Evolutionary conservation across 2,113 vertebrate species (phyloP), one percentile per base, ranked within the genome.

Genomic region (Connochaetes taurinus): DNA sequence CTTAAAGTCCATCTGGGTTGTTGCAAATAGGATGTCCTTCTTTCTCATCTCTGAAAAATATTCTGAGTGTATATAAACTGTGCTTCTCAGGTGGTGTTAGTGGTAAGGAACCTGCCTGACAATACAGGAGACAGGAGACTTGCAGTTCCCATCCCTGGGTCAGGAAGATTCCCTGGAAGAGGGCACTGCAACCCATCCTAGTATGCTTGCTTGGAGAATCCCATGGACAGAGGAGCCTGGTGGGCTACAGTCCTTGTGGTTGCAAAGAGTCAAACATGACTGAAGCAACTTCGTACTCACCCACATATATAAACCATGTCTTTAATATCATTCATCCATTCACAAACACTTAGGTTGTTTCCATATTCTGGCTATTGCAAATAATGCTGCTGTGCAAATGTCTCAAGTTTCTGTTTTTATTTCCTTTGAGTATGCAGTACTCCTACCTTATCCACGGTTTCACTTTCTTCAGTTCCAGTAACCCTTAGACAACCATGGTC

Each of bases 171-270:
- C 67, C 36, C 21, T 13, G 10, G 71, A 74, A 36, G 11, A 74
- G 36, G 67, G 11, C n/a, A 74, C 11, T 23, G 71, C 21, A 74
- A 40, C 14, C 71, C 36, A 43, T 40, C 13, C 36, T 40, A 74
- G 19, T 25, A 74, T 74, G 19, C 71, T 43, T 43, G 5, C 36
- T 21, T 74, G 36, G 71, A 74, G 71, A 74, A 74, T 40, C 21
- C 36, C 71, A 74, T 7, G 71, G 71, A 74, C 36, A 43, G 36
- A 74, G 21, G 71, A 74, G 71, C 1, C 36, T 43, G 36, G 71
- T 0, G 1, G 71, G 36, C n/a, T 74, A 74, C 36, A 43, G 36
- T 25, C 21, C 40, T 14, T 43, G 23, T 0, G 0, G 12, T 43
- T 43, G 36, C 71, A 27, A 25, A 13, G 21, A 76, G 23, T 43